Base-by-base conservation (phyloP, 2,797 vertebrate genomes). In the Hapalemur alaotrensis region DNA sequence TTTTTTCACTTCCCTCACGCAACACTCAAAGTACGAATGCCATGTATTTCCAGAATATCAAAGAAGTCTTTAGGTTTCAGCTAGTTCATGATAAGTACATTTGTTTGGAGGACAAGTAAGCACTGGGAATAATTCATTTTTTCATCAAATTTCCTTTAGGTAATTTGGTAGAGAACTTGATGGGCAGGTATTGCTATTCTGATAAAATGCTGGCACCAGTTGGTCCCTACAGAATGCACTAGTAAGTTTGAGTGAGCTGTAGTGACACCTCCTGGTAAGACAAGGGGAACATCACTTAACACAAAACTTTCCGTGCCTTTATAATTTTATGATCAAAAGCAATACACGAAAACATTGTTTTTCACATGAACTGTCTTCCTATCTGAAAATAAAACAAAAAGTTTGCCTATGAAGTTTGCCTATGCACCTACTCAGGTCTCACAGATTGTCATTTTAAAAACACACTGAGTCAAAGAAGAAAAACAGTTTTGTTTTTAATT, bases 221-320 rank as follows among this genome's bases (percentile, higher is more conserved):
- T 52, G 30, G 15, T 50, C 63, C 95, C 95, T 95, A 35, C 22
- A 94, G 96, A 96, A 97, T 1, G 35, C 8, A 18, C 59, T 72
- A 84, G 97, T 0, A 65, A 87, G 63, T 98, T 96, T 97, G 93
- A 96, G 87, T 98, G 98, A 98, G 93, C 97, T 98, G 96, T 59
- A 98, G 97, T 98, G 98, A 98, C 98, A 99, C 97, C 98, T 98
- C 98, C 98, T 99, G 98, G 98, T 95, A 94, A 97, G 52, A 98
- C 35, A 91, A 4, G 15, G 88, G 96, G 97, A 84, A 89, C 50
- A 41, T 76, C 59, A 70, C 86, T 89, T 85, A 67, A 80, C 75
- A 28, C 3, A 65, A 80, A 82, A 22, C 52, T 70, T 93, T 13
- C 32, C 61, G 41, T 5, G 30, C n/a, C 43, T 59, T 48, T 43